Conservation (phyloP, 2,797 vertebrate genomes). For the Pteronotus mesoamericanus region DNA sequence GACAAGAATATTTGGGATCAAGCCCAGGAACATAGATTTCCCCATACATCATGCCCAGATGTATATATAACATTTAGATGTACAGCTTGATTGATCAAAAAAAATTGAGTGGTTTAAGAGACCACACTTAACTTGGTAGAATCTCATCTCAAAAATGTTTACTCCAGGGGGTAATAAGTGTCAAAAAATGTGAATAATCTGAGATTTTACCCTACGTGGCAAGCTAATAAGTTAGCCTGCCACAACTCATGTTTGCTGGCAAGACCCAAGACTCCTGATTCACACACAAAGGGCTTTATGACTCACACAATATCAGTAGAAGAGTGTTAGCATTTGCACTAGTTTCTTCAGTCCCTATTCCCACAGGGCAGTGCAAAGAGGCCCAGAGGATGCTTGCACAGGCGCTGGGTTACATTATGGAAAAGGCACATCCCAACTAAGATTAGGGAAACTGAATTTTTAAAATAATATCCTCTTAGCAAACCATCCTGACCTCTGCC, state of each 20-base stretch:
- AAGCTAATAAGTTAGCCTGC: not conserved
- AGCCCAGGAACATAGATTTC: not conserved
- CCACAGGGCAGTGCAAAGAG: not conserved
- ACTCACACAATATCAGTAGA: not conserved
- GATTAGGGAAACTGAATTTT: not conserved
- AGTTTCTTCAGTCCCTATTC: not conserved
- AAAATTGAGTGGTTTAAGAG: not conserved
- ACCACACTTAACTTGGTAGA: not conserved
- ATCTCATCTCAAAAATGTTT: not conserved
- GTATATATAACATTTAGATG: not conserved
- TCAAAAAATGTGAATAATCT: not conserved
- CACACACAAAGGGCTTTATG: not conserved
- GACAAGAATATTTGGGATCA: not conserved
- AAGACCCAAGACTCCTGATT: not conserved
- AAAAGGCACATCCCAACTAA: not conserved
- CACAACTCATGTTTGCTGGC: not conserved
- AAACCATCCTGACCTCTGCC: not conserved
- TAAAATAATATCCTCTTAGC: not conserved
- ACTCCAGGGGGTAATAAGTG: not conserved
- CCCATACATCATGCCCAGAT: not conserved
- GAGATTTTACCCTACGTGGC: not conserved
- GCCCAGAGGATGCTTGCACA: not conserved
- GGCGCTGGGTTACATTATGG: not conserved
- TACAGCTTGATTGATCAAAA: not conserved
- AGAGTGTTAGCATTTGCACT: not conserved